A percentile compares a stretch with the other conserved stretches of the same genome.
phyloP scores from a whole-genome alignment of 1,140 invertebrate genomes.

The Littorina saxatilis region DNA sequence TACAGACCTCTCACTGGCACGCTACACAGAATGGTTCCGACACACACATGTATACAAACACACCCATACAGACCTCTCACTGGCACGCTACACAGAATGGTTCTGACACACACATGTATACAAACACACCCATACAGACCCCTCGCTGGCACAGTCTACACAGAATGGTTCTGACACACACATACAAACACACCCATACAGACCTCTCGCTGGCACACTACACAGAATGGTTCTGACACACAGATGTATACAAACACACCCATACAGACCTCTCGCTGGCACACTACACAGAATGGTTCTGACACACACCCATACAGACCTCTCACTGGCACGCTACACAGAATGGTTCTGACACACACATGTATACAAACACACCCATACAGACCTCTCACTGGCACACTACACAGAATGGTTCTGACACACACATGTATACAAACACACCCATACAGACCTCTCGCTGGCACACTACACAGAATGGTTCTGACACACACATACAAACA shows the following conservation, averaged over 20 bases:
- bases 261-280: not conserved
- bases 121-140: not conserved
- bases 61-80: slow-evolving; percentile 68
- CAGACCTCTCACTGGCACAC: not conserved
- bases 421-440: not conserved
- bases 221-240: slow-evolving; percentile 86
- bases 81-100: slow-evolving; percentile 83
- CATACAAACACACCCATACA: not conserved
- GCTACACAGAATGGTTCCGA: not conserved
- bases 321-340: slow-evolving; percentile 80
- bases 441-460: slow-evolving; percentile 71
- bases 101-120: slow-evolving; percentile 82
- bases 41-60: not conserved
- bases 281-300: not conserved
- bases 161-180: not conserved
- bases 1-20: not conserved
- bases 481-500: slow-evolving; percentile 79
- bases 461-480: slow-evolving; percentile 83
- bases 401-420: not conserved
- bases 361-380: not conserved
- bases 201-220: slow-evolving; percentile 79
- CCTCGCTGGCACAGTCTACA: no score
- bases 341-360: slow-evolving; percentile 88
- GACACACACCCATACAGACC: slow-evolving; percentile 58
- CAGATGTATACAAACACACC: not conserved